Percentiles rank a stretch among this genome's conserved stretches.
Conservation (phyloP, 2,797 vertebrate species). For the Eidolon dupreanum region DNA sequence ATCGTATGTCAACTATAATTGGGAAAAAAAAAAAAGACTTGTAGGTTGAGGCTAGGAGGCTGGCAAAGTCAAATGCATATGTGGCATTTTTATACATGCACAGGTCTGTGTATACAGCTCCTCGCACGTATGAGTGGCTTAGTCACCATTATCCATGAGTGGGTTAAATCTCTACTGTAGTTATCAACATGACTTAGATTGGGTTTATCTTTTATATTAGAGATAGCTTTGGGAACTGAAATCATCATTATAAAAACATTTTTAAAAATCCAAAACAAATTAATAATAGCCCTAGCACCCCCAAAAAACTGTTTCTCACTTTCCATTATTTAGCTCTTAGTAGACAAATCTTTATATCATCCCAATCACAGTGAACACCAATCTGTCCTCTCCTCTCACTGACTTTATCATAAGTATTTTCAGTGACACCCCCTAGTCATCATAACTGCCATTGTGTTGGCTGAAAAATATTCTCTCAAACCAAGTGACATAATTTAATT, state of each 20-base stretch:
- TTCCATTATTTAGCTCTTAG: background rate
- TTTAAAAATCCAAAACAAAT: background rate
- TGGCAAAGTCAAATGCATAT: background rate
- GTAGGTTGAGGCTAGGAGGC: background rate
- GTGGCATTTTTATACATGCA: fast-evolving
- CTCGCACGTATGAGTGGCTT: background rate
- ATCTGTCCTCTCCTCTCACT: background rate
- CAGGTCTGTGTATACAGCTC: fast-evolving
- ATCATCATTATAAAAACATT: background rate
- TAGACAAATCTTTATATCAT: background rate
- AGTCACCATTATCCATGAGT: background rate
- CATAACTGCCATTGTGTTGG: background rate
- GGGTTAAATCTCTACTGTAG: background rate
- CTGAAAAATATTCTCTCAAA: background rate
- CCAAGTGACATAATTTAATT: background rate
- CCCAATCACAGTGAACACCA: background rate
- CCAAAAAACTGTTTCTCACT: background rate
- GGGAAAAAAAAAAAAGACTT: too few relatives aligned
- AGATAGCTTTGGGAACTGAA: background rate
- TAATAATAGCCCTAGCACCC: background rate
- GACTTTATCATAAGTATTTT: background rate
- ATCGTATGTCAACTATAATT: too few relatives aligned
- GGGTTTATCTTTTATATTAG: background rate
- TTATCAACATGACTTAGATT: background rate
- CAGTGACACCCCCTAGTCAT: background rate